These are phyloP conservation scores for Cossypha heuglini DNA, from an alignment of 2,797 vertebrate genomes.

Conservation along the genomic window DNA sequence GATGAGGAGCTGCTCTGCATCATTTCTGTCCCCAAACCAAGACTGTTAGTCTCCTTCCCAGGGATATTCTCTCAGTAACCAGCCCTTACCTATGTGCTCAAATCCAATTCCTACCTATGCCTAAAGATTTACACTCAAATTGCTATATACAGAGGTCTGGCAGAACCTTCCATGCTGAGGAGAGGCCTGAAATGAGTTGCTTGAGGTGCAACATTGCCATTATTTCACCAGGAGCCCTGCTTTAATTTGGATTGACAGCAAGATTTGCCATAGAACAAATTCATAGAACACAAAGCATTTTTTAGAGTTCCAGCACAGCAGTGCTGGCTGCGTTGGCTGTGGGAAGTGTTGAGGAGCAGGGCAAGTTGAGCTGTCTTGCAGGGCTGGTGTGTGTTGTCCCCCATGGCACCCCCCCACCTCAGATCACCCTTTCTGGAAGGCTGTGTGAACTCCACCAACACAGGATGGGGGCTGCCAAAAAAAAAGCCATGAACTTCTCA, in stretches of 20 bases:
- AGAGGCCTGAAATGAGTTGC: fast-evolving
- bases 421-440: background rate
- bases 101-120: background rate
- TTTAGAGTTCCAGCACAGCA: background rate
- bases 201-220: fast-evolving
- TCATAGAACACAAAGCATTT: background rate
- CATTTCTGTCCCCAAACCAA: fast-evolving
- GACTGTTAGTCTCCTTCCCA: background rate
- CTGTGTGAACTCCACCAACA: background rate
- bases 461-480: background rate
- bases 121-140: background rate
- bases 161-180: fast-evolving
- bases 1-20: fast-evolving
- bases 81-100: background rate
- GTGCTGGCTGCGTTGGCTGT: background rate
- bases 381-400: background rate
- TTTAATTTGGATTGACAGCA: background rate
- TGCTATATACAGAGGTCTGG: background rate
- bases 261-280: background rate
- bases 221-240: background rate
- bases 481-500: background rate
- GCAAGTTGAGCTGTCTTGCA: background rate
- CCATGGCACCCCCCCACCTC: background rate
- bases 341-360: background rate
- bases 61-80: background rate